Conservation (phyloP, 2,888 invertebrate species). For the Aphodius granarius region DNA sequence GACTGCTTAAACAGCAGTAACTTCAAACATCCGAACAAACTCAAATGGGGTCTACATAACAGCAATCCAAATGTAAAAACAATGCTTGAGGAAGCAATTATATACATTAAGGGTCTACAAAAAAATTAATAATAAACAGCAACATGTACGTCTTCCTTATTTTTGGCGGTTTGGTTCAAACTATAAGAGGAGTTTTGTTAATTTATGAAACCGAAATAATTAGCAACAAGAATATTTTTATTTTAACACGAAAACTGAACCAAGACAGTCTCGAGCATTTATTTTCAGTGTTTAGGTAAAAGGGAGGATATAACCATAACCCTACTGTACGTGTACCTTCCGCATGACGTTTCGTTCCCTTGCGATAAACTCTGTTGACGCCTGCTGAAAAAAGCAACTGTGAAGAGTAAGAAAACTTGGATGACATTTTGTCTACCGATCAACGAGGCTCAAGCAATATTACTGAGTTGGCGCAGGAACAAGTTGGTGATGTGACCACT, state of each 20-base stretch:
- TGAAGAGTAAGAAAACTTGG: background rate
- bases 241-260: slow-evolving; percentile 8
- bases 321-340: slow-evolving; percentile 6
- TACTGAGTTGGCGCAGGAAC: background rate
- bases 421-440: too few species aligned
- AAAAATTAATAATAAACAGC: background rate
- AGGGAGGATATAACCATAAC: slow-evolving; percentile 14
- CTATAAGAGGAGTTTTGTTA: background rate
- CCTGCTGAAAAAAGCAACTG: background rate
- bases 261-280: slow-evolving; percentile 11
- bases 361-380: background rate
- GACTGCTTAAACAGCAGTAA: slow-evolving; percentile 10
- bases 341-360: slow-evolving; percentile 5
- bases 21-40: too few species aligned
- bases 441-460: background rate
- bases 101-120: background rate
- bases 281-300: slow-evolving; percentile 9
- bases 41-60: background rate
- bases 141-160: background rate
- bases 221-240: background rate
- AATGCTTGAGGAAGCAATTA: background rate
- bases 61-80: slow-evolving; percentile 1
- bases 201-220: background rate
- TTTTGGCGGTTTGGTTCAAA: slow-evolving; percentile 5
- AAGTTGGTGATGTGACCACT: background rate